phyloP scores from a whole-genome alignment of 1,140 invertebrate genomes.

The Amphibalanus amphitrite region DNA sequence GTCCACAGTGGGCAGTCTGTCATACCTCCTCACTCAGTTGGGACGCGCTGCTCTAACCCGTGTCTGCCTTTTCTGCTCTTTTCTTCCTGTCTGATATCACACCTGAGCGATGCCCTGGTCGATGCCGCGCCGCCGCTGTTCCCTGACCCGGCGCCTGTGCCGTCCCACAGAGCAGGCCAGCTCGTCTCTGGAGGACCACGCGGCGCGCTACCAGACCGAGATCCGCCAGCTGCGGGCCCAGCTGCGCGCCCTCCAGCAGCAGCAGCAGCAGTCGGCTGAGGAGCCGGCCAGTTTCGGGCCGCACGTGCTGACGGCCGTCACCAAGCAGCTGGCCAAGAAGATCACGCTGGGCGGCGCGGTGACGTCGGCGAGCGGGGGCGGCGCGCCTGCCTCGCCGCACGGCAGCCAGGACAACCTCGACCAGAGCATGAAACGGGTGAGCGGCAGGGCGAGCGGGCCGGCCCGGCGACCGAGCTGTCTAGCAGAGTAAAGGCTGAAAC shows the following conservation, averaged over 20 bases:
- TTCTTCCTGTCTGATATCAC: too few species aligned
- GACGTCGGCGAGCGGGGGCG: neutral
- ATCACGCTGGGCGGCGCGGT: neutral
- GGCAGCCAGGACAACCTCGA: neutral
- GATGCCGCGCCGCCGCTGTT: neutral
- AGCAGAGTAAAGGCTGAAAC: too few species aligned
- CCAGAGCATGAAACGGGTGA: neutral
- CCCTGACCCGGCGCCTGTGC: neutral
- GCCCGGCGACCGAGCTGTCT: too few species aligned
- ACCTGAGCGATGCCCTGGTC: too few species aligned
- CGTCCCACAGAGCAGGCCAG: neutral
- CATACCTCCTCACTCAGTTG: too few species aligned
- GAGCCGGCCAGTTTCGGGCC: neutral
- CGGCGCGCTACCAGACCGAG: neutral
- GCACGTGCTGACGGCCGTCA: conserved; percentile 2
- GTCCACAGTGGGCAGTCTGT: too few species aligned
- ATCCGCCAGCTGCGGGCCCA: neutral
- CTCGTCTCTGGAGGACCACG: neutral
- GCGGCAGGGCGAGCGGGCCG: too few species aligned
- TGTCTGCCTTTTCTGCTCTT: too few species aligned
- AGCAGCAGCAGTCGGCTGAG: conserved; percentile 1
- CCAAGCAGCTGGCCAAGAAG: conserved; percentile 1
- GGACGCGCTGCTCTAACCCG: too few species aligned
- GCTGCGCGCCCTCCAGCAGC: neutral
- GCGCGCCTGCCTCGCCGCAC: neutral